Conservation (phyloP, 2,113 vertebrate species). For the Chrysemys picta region DNA sequence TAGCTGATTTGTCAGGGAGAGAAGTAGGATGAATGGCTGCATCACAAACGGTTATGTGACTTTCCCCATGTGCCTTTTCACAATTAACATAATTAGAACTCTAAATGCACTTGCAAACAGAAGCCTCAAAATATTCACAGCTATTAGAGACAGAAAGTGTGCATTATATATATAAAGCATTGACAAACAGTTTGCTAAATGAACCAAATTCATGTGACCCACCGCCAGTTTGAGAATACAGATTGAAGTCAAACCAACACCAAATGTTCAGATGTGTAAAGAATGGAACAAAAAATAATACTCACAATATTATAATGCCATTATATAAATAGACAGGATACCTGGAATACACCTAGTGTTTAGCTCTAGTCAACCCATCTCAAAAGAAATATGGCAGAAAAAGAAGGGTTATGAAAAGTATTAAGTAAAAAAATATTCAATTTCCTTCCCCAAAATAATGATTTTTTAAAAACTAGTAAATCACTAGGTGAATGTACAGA, state of each 20-base stretch:
- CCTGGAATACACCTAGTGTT: neutral
- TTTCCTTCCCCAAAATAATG: neutral
- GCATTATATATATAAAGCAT: accelerated
- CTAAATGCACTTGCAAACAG: neutral
- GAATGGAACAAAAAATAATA: neutral
- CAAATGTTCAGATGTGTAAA: neutral
- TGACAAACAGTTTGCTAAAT: neutral
- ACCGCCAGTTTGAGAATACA: neutral
- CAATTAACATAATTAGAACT: neutral
- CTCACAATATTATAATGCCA: neutral
- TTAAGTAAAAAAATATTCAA: neutral
- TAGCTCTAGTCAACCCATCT: neutral
- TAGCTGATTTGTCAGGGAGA: neutral
- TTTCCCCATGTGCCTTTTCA: neutral
- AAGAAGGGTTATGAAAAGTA: neutral
- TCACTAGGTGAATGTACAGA: neutral
- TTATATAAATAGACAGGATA: neutral
- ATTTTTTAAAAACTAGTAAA: neutral
- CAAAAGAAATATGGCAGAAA: neutral
- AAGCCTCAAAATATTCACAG: neutral
- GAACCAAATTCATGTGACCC: neutral
- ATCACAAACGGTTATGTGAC: neutral
- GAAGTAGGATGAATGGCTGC: neutral
- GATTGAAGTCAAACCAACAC: neutral
- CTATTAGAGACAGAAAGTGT: neutral